phyloP scores from a whole-genome alignment of 2,113 vertebrate species.

The Amblyornis subalaris region DNA sequence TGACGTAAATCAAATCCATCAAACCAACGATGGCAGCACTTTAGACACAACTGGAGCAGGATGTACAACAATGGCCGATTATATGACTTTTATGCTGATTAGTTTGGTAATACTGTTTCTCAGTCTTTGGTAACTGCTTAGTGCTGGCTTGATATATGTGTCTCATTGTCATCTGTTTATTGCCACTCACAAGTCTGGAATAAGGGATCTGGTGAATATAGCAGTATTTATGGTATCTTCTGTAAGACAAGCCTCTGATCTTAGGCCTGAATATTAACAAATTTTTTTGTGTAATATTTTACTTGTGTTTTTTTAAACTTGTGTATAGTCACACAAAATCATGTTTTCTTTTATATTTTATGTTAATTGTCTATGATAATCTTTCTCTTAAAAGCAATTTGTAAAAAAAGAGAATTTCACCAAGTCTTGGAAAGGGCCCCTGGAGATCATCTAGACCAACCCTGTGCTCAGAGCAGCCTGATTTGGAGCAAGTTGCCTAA shows the following conservation, averaged over 20 bases:
- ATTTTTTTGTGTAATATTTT: background rate
- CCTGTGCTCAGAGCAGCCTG: background rate
- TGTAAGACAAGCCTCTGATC: background rate
- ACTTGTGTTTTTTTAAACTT: background rate
- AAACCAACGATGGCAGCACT: constrained; percentile 1
- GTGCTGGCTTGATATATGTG: background rate
- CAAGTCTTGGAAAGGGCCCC: rapidly evolving
- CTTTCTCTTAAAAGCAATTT: background rate
- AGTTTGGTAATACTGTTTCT: constrained; percentile 15
- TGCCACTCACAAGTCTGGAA: background rate
- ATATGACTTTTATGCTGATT: constrained; percentile 33
- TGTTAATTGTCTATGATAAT: background rate
- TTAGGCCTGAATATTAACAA: background rate
- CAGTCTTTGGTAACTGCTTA: constrained; percentile 52
- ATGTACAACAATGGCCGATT: background rate
- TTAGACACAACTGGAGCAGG: constrained; percentile 47
- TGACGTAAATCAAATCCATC: constrained; percentile 64
- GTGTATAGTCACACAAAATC: background rate
- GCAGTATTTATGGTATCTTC: constrained; percentile 1
- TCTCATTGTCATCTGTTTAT: background rate
- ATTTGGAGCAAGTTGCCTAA: background rate
- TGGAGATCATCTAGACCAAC: background rate
- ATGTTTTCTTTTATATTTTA: background rate
- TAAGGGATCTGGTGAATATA: background rate
- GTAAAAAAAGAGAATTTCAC: background rate